These are phyloP conservation scores for Montipora capricornis DNA, from an alignment of 64 coral and sea anemone species.

Conservation along the genomic window DNA sequence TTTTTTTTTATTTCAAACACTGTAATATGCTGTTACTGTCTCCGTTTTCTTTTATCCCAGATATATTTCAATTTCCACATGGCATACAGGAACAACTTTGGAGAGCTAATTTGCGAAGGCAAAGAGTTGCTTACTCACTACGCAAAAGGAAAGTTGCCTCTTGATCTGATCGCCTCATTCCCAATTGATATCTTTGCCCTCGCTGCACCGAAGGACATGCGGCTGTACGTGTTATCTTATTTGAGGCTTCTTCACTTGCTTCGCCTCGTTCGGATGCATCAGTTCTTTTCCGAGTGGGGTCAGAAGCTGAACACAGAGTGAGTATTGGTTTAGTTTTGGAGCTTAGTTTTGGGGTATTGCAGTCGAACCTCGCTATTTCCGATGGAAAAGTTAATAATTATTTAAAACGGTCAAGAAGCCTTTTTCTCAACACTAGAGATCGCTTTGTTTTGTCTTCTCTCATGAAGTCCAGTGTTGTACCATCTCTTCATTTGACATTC, in stretches of 20 bases:
- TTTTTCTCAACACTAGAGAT: too few relatives aligned
- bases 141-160: constrained; percentile 69
- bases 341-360: too few relatives aligned
- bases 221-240: constrained; percentile 70
- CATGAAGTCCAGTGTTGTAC: too few relatives aligned
- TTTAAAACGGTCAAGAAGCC: too few relatives aligned
- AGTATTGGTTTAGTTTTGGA: not conserved
- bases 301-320: constrained; percentile 87
- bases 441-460: too few relatives aligned
- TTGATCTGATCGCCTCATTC: constrained; percentile 78
- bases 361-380: too few relatives aligned
- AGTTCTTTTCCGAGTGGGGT: constrained; percentile 74
- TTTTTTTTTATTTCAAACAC: too few relatives aligned
- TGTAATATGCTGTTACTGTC: not conserved
- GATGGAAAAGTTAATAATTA: too few relatives aligned
- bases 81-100: constrained; percentile 68
- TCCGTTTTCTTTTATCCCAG: constrained; percentile 11
- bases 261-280: constrained; percentile 74
- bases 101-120: constrained; percentile 72
- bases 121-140: constrained; percentile 62
- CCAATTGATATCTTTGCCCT: constrained; percentile 82
- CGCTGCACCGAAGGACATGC: constrained; percentile 69
- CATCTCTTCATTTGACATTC: too few relatives aligned
- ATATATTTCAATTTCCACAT: constrained; percentile 89
- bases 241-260: constrained; percentile 78